Evolutionary conservation across 2,888 invertebrate species (phyloP), one percentile per base, ranked within the genome.

Genomic region (Monopis laevigella): DNA sequence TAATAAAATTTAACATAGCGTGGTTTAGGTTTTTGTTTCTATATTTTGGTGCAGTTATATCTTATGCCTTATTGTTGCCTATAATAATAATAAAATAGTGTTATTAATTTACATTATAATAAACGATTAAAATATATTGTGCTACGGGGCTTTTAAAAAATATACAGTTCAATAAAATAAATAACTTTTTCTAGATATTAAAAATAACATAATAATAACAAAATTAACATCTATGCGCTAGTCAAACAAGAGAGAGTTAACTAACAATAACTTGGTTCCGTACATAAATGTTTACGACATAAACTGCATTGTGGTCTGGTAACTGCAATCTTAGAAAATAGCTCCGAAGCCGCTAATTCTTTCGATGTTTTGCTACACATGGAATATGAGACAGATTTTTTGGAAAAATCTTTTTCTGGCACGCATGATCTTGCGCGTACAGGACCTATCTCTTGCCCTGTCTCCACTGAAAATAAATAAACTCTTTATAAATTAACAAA

Each of bases 401-500:
- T 78, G 46, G 66, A 60, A 58, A 80, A 78, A 49, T 77, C 74
- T 53, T 74, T 78, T 24, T 73, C 67, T 1, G 78, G 72, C 5
- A 80, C 78, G 49, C 80, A 80, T 0, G 80, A 78, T 19, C 80
- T 65, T 2, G 77, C 80, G 43, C 78, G 70, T 32, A 80, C 75
- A 2, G 78, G 77, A 0, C 80, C 78, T 46, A 78, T 75, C 53
- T 78, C 75, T 49, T 73, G 72, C 0, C 74, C 75, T 16, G 72
- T 70, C 47, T 77, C 77, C 43, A 77, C 78, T 78, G 65, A 19
- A 43, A 45, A 43, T 21, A 39, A 13, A 11, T 13, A 8, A 30
- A 5, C 13, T 13, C n/a, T n/a, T n/a, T n/a, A n/a, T n/a, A n/a
- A n/a, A n/a, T n/a, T n/a, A n/a, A n/a, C n/a, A n/a, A n/a, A n/a